phyloP scores from a whole-genome alignment of 1,140 invertebrate species.

The Spodoptera frugiperda region DNA sequence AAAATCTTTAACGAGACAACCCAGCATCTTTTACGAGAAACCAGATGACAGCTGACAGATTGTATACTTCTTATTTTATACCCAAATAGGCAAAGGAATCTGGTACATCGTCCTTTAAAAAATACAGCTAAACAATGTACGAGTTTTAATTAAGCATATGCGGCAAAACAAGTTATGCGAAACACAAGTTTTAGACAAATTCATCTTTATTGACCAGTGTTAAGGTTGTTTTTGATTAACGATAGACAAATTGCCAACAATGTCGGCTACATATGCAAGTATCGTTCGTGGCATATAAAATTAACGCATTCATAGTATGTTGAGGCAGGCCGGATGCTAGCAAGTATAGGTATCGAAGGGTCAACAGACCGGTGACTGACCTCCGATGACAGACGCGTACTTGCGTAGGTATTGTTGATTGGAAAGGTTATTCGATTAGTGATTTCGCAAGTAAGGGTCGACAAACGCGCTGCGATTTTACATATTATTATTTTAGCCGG shows the following conservation, averaged over 20 bases:
- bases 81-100: conserved; percentile 35
- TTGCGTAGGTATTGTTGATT: conserved; percentile 20
- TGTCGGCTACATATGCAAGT: conserved; percentile 36
- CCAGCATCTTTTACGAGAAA: conserved; percentile 12
- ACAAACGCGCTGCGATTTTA: not conserved
- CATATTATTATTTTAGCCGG: not conserved
- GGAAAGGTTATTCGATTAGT: conserved; percentile 28
- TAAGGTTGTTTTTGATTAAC: not conserved
- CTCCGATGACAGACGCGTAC: conserved; percentile 56
- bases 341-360: conserved; percentile 52
- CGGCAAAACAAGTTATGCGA: conserved; percentile 3
- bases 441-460: not conserved
- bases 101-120: conserved; percentile 12
- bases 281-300: conserved; percentile 45
- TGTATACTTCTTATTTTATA: conserved; percentile 9
- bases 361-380: conserved; percentile 72
- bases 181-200: not conserved
- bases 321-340: conserved; percentile 62
- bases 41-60: conserved; percentile 30
- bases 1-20: conserved; percentile 16
- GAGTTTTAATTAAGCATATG: conserved; percentile 29
- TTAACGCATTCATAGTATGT: conserved; percentile 45
- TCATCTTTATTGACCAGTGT: conserved; percentile 1
- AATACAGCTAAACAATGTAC: conserved; percentile 19
- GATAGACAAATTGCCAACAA: conserved; percentile 31